Percentiles rank a stretch among this genome's conserved stretches.
Conservation (phyloP, 2,797 vertebrate species). For the Pipistrellus nathusii region DNA sequence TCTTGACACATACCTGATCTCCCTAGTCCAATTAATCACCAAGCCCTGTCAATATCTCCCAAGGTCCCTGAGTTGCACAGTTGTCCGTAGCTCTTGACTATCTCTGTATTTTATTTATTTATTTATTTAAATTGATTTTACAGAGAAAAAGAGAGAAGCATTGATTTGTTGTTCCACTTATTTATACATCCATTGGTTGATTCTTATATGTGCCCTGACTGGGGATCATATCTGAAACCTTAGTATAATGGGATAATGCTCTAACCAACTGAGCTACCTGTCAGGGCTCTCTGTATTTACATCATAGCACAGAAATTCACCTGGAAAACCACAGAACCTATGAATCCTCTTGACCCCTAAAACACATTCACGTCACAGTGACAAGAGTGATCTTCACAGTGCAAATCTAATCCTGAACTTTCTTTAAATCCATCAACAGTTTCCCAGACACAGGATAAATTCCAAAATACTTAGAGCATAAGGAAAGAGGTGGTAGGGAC, state of each 20-base stretch:
- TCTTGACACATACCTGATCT: background rate
- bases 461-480: background rate
- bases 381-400: background rate
- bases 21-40: background rate
- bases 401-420: background rate
- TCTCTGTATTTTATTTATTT: background rate
- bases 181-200: background rate
- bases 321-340: background rate
- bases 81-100: background rate
- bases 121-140: background rate
- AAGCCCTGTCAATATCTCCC: background rate
- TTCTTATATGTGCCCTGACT: background rate
- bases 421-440: background rate
- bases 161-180: background rate
- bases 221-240: background rate
- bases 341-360: background rate
- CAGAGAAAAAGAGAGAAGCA: background rate
- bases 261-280: background rate
- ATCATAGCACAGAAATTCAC: background rate
- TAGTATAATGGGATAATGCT: background rate
- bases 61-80: background rate
- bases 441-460: background rate
- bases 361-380: background rate
- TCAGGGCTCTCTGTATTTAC: background rate
- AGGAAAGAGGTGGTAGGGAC: background rate